Percentiles rank a stretch among this genome's conserved stretches.
Conservation (phyloP, 2,113 vertebrate genomes). For the Equus przewalskii region DNA sequence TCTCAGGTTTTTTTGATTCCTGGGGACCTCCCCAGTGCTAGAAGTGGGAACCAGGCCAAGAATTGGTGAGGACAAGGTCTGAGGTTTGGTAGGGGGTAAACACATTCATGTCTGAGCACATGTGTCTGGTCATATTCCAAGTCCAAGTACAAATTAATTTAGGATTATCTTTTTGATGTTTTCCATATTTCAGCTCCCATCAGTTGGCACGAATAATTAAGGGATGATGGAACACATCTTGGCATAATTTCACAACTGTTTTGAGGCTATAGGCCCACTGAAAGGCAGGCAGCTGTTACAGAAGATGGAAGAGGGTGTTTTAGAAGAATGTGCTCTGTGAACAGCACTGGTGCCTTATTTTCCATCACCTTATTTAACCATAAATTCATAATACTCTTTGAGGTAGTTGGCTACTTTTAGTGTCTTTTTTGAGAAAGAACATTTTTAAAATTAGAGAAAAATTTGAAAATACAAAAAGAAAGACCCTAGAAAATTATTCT, state of each 20-base stretch:
- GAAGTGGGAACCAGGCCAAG: background rate
- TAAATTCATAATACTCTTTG: background rate
- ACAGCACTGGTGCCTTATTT: background rate
- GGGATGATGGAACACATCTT: slow-evolving; percentile 43
- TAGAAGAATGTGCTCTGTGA: background rate
- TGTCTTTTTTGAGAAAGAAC: background rate
- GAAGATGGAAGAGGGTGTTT: background rate
- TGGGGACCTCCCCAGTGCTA: background rate
- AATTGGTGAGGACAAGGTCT: background rate
- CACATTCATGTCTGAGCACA: slow-evolving; percentile 8
- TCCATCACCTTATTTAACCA: background rate
- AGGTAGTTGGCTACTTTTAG: background rate
- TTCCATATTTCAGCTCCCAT: slow-evolving; percentile 67
- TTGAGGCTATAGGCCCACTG: background rate
- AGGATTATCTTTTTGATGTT: slow-evolving; percentile 57
- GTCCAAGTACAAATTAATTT: slow-evolving; percentile 60
- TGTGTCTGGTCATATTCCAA: slow-evolving; percentile 61
- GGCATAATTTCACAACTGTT: background rate
- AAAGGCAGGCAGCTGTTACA: background rate
- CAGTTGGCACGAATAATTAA: slow-evolving; percentile 55
- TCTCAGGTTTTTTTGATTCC: background rate
- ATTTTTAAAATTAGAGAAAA: background rate
- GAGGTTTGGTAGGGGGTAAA: background rate
- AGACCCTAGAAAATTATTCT: background rate
- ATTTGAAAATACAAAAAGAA: background rate